phyloP scores from a whole-genome alignment of 2,797 vertebrate genomes.

The Paguma larvata region DNA sequence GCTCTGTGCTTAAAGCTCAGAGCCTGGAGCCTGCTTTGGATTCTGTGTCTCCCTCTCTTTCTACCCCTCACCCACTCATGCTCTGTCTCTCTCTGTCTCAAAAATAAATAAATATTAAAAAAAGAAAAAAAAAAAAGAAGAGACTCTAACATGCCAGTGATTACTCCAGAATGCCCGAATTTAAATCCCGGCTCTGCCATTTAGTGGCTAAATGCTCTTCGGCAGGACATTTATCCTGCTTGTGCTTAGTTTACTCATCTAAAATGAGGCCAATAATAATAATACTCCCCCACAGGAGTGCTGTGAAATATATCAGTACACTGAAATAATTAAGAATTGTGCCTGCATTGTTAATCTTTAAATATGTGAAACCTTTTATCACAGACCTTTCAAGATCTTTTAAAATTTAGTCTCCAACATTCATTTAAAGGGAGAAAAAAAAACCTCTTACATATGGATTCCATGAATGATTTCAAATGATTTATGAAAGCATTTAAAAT shows the following conservation, averaged over 20 bases:
- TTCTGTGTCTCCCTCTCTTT: no score
- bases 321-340: not conserved
- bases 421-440: not conserved
- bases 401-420: not conserved
- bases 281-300: not conserved
- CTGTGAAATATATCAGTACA: not conserved
- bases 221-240: not conserved
- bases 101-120: no score
- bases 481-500: conserved; percentile 44
- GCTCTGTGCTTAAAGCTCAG: no score
- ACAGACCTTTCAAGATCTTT: not conserved
- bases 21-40: no score
- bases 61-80: no score
- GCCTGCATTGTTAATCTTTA: not conserved
- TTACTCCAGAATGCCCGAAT: not conserved
- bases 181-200: not conserved
- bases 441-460: not conserved
- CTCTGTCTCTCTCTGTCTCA: no score
- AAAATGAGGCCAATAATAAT: conserved; percentile 37
- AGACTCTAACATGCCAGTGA: not conserved
- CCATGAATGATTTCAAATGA: not conserved
- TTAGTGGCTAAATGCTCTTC: not conserved
- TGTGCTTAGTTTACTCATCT: conserved; percentile 26
- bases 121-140: no score
- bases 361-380: not conserved